Evolutionary conservation across 1,140 invertebrate genomes (phyloP), one percentile per base, ranked within the genome.

Genomic region (Lepidurus packardi): DNA sequence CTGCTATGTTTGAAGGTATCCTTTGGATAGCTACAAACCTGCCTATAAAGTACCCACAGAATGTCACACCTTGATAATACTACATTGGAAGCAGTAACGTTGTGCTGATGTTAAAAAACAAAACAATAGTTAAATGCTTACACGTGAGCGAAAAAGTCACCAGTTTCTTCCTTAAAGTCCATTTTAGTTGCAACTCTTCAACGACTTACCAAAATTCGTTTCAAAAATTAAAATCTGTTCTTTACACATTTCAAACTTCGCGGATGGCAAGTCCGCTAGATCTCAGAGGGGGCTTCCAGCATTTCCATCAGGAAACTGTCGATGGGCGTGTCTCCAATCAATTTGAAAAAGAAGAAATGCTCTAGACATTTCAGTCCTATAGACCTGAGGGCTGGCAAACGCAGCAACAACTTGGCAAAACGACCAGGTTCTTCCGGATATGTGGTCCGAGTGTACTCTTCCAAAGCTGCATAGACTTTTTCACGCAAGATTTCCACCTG

Each of bases 341-440:
- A 88, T 84, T 94, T 92, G 87, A 96, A 97, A 88, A 96, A 97
- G 88, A 97, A 98, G 73, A 98, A 88, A 86, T 98, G 94, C 85
- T 98, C 96, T 82, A 94, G 88, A 86, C 96, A 98, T 86, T 98
- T 98, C 21, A 98, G 89, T 43, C 94, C 96, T 83, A 98, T 98
- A 78, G 96, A 98, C 76, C 97, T 89, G 24, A 99, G 88, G 3
- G 96, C 94, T 3, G 97, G 97, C 83, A 99, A 87, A 79, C 97
- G 91, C 74, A 99, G 87, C 78, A 98, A 86, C 7, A 99, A 86
- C 84, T 98, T 96, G 25, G 96, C 95, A 86, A 98, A 99, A 42
- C 97, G 89, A 7, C 95, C 95, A 43, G 95, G 92, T 83, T 99
- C 96, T 21, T 93, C 91, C 10, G 95, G 92, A 87, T 95, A 94